Conservation (phyloP, 2,888 invertebrate species). For the Xestoiulus laeticollis region DNA sequence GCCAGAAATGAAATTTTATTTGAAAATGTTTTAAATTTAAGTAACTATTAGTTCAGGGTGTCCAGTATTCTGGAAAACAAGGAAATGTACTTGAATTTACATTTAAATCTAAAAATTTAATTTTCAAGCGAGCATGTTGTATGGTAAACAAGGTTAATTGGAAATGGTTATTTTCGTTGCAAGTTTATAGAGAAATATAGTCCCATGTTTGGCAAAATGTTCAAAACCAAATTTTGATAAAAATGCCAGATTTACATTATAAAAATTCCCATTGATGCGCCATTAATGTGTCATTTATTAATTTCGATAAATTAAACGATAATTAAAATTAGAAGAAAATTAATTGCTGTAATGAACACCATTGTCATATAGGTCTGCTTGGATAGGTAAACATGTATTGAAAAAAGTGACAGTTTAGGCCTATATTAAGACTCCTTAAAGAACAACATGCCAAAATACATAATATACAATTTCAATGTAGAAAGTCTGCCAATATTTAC, state of each 20-base stretch:
- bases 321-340: background rate
- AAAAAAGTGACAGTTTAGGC: background rate
- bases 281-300: background rate
- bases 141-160: background rate
- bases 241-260: background rate
- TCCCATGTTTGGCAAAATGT: background rate
- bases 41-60: background rate
- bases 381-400: background rate
- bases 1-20: background rate
- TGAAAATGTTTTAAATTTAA: background rate
- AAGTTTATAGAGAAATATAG: background rate
- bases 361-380: background rate
- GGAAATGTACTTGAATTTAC: too few species aligned
- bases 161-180: background rate
- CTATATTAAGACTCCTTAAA: background rate
- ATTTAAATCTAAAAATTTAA: background rate
- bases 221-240: background rate
- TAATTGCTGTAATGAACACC: background rate
- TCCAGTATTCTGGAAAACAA: too few species aligned
- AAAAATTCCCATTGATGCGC: background rate
- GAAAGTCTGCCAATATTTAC: background rate
- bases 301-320: background rate
- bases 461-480: background rate
- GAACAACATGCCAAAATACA: background rate
- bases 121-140: background rate